Evolutionary conservation across 1,140 invertebrate genomes (phyloP).

Genomic region (Caenorhabditis elegans): DNA sequence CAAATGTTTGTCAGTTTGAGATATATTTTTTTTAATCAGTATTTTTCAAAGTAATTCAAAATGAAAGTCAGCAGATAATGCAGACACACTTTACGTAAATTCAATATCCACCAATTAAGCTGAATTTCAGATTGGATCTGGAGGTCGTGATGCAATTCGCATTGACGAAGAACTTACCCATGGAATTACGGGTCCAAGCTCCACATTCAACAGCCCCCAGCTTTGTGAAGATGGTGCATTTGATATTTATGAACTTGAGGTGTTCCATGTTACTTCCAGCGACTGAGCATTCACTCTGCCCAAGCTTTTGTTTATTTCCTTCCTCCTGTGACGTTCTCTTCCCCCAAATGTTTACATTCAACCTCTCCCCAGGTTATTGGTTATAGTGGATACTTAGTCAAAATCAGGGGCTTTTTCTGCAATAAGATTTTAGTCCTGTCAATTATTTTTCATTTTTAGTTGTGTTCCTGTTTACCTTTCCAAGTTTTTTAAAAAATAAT

Average conservation of each 20-base stretch:
- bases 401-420: neutral
- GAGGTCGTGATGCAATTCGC: constrained; percentile 62
- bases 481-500: too few species aligned
- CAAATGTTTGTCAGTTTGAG: too few species aligned
- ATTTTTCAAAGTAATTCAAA: too few species aligned
- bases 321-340: neutral
- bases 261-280: constrained; percentile 51
- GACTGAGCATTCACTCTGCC: neutral
- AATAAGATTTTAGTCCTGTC: neutral
- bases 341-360: neutral
- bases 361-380: neutral
- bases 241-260: constrained; percentile 64
- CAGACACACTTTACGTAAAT: too few species aligned
- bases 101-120: too few species aligned
- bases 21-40: too few species aligned
- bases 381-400: neutral
- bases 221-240: constrained; percentile 54
- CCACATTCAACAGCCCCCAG: constrained; percentile 56
- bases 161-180: constrained; percentile 61
- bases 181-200: constrained; percentile 57
- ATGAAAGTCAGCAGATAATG: too few species aligned
- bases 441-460: too few species aligned
- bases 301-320: neutral
- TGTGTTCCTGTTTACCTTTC: neutral
- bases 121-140: constrained; percentile 60